These are phyloP conservation scores for Antechinus stuartii DNA, from an alignment of 2,113 vertebrate species.

Conservation along the genomic window DNA sequence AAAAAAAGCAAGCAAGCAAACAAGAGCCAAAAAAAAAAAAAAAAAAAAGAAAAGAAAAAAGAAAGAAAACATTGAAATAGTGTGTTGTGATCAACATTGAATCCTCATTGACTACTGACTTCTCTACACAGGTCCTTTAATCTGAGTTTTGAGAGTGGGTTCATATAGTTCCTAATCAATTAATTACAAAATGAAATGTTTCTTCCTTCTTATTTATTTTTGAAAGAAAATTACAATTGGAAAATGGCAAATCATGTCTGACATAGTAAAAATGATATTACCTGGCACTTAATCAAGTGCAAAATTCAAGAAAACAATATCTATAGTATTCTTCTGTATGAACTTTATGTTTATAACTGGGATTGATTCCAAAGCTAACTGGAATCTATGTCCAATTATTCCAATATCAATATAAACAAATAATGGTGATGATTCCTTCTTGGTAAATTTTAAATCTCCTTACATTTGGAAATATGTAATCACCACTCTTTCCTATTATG, in stretches of 20 bases:
- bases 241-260: neutral
- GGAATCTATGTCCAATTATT: neutral
- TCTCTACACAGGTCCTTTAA: neutral
- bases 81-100: no score
- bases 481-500: neutral
- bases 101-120: neutral
- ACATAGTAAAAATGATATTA: neutral
- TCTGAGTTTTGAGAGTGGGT: neutral
- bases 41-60: no score
- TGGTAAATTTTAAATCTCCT: neutral
- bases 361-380: neutral
- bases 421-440: neutral
- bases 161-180: neutral
- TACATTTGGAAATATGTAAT: no score
- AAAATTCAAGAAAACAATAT: neutral
- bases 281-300: neutral
- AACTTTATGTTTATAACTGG: neutral
- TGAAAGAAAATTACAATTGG: neutral
- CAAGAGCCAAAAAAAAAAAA: no score
- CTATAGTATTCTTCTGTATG: conserved; percentile 19
- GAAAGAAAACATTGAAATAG: no score
- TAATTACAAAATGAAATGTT: conserved; percentile 1
- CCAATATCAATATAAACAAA: neutral
- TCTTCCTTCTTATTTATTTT: conserved; percentile 1
- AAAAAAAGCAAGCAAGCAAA: no score